phyloP scores from a whole-genome alignment of 2,888 invertebrate species.

The Trachelus stipa region DNA sequence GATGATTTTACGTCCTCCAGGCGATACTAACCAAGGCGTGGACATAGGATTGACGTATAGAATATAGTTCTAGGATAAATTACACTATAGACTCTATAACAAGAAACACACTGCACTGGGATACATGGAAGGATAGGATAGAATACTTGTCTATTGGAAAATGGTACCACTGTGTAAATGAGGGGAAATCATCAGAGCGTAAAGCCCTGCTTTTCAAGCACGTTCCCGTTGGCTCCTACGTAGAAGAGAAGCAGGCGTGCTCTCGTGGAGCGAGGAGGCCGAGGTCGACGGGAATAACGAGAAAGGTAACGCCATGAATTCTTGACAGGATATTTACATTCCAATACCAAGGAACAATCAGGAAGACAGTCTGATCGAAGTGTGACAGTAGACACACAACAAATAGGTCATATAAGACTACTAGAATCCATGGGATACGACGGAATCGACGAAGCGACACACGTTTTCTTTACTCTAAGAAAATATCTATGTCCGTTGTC shows the following conservation, averaged over 20 bases:
- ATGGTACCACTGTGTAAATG: neutral
- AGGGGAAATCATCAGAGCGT: neutral
- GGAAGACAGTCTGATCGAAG: slow-evolving; percentile 25
- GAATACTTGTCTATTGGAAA: neutral
- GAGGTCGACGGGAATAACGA: neutral
- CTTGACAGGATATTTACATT: neutral
- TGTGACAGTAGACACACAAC: slow-evolving; percentile 44
- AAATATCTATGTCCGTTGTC: neutral
- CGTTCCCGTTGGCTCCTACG: neutral
- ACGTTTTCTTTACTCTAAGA: neutral
- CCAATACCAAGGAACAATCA: neutral
- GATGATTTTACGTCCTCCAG: neutral
- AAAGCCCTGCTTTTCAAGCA: neutral
- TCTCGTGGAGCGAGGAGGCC: neutral
- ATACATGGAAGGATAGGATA: neutral
- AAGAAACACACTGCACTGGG: neutral
- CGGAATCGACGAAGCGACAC: neutral
- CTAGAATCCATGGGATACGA: neutral
- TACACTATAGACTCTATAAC: neutral
- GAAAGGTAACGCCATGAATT: neutral
- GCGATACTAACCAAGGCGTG: neutral
- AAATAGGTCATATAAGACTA: slow-evolving; percentile 44
- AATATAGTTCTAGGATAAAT: neutral
- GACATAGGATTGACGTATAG: neutral
- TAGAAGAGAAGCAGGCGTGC: neutral